Base-by-base conservation (phyloP, 2,888 invertebrate genomes). In the Abrostola triplasia region DNA sequence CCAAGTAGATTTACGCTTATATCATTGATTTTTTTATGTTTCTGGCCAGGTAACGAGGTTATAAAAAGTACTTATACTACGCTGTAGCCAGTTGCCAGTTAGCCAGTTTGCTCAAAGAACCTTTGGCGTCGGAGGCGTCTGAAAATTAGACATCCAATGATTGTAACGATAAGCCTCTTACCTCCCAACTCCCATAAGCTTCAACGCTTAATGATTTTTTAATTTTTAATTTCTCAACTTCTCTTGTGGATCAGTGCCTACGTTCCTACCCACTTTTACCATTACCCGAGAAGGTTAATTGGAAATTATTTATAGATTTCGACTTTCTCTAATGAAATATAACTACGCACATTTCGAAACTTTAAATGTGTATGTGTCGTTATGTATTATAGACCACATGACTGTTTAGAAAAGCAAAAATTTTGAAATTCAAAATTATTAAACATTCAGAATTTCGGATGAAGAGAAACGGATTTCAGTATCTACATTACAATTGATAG, bases 201-300 rank as follows among this genome's bases (percentile, higher is more conserved):
- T 64, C 67, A 58, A 42, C 58, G 54, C 63, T 44, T 64, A 67
- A 77, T 75, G 62, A 72, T 75, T 73, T 74, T 78, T 79, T 69
- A 80, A 79, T 80, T 77, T 76, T 80, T 77, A 77, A 78, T 80
- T 48, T 36, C 40, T 44, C n/a, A 13, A 44, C 13, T 8, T 13
- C 12, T 12, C 42, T 44, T 13, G 44, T 11, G 13, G 7, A 13
- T 13, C 44, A 44, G 2, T 44, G 12, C 11, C 1, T 44, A 13
- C 44, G 12, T 24, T 2, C 24, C 24, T 24, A 4, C 24, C 24
- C 4, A 24, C 24, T 8, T 44, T 12, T 13, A 44, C 4, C 5
- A 1, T 12, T 12, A n/a, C 40, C 41, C 41, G n/a, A n/a, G n/a
- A 41, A n/a, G 41, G 41, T 41, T 41, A 41, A 41, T 41, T 41